Evolutionary conservation across 2,113 vertebrate species (phyloP).

Genomic region (Ploceus nigricollis): DNA sequence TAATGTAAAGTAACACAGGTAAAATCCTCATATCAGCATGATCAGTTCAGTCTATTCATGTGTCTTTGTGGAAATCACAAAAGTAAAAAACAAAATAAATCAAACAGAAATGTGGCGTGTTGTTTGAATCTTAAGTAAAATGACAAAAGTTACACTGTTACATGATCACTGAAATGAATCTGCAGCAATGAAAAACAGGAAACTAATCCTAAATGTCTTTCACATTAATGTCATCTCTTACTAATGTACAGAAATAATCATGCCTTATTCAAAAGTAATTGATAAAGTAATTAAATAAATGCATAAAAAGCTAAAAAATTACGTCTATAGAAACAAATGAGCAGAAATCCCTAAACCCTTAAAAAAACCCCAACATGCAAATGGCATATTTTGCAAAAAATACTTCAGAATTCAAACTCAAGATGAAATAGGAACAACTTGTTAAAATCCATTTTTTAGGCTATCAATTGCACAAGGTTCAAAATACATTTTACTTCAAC

Average conservation of each 20-base stretch:
- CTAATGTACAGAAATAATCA: not conserved
- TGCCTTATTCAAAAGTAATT: not conserved
- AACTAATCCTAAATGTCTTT: not conserved
- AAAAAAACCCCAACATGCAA: not conserved
- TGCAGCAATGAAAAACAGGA: not conserved
- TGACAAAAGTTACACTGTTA: not conserved
- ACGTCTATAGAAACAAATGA: not conserved
- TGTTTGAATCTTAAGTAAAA: not conserved
- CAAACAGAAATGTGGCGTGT: not conserved
- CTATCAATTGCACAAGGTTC: not conserved
- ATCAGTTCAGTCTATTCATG: not conserved
- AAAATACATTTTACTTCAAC: not conserved
- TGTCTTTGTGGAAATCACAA: not conserved
- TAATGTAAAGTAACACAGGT: not conserved
- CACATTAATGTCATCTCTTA: not conserved
- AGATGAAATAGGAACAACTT: not conserved
- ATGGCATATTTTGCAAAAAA: not conserved
- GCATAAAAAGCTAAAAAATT: not conserved
- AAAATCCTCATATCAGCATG: not conserved
- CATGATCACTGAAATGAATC: not conserved
- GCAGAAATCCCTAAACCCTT: not conserved
- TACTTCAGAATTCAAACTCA: not conserved
- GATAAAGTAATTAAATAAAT: not conserved
- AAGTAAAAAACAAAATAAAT: not conserved
- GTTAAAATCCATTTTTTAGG: not conserved